Percentiles rank a stretch among this genome's conserved stretches.
Evolutionary conservation across 1,140 invertebrate genomes (phyloP).

Genomic region (Saccostrea echinata): DNA sequence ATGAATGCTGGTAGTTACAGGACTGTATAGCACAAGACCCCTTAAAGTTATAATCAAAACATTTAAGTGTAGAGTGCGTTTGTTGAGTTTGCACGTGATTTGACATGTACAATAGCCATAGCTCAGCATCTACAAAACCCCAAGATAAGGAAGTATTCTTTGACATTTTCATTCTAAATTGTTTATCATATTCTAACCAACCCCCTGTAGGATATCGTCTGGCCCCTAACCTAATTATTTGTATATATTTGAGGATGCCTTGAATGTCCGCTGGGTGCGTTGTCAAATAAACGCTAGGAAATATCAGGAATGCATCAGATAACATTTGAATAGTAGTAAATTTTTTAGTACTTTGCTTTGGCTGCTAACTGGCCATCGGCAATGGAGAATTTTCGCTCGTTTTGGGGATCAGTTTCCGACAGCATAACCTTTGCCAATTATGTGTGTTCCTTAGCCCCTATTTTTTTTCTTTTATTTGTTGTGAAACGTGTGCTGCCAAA

Average conservation of each 20-base stretch:
- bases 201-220: not conserved
- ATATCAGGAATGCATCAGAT: not conserved
- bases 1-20: not conserved
- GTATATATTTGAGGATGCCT: not conserved
- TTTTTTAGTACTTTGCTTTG: not conserved
- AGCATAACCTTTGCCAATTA: not conserved
- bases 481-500: not conserved
- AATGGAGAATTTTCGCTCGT: not conserved
- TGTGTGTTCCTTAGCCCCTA: not conserved
- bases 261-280: not conserved
- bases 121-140: not conserved
- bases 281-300: not conserved
- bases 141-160: not conserved
- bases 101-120: constrained; percentile 10
- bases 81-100: not conserved
- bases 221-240: not conserved
- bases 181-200: not conserved
- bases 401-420: not conserved
- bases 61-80: not conserved
- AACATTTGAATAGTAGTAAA: too few relatives aligned
- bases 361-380: not conserved
- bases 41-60: not conserved
- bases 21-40: not conserved
- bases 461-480: not conserved
- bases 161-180: not conserved